phyloP scores from a whole-genome alignment of 2,797 vertebrate genomes.

The Intellagama lesueurii region DNA sequence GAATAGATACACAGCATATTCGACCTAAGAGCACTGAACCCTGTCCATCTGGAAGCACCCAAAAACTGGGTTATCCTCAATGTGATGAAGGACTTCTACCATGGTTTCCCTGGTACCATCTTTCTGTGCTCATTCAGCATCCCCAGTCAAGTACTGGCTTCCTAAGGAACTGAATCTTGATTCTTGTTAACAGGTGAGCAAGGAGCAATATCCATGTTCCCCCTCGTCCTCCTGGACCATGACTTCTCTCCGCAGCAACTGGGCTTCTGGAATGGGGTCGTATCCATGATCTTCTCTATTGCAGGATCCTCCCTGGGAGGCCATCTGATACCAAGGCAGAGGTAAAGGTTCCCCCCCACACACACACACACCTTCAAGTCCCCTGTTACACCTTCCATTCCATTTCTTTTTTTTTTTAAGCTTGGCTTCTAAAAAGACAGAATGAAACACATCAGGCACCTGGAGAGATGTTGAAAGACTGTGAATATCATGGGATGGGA shows the following conservation, averaged over 20 bases:
- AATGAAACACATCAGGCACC: too few relatives aligned
- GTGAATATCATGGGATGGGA: too few relatives aligned
- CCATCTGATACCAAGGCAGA: conserved; percentile 3
- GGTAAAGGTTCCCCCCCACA: neutral
- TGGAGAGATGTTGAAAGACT: too few relatives aligned
- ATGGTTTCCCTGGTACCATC: neutral
- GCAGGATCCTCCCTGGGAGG: conserved; percentile 78
- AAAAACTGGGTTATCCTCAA: too few relatives aligned
- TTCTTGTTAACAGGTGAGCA: conserved; percentile 84
- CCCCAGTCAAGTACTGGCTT: too few relatives aligned
- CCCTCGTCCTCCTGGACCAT: conserved; percentile 89
- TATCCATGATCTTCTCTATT: conserved; percentile 88
- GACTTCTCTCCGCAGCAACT: conserved; percentile 86
- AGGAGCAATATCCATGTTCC: conserved; percentile 88
- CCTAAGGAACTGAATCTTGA: neutral
- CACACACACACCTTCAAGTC: neutral
- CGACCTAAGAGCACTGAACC: neutral
- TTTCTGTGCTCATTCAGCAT: neutral
- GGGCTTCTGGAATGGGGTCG: conserved; percentile 88
- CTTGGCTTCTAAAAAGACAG: too few relatives aligned
- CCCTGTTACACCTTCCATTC: too few relatives aligned
- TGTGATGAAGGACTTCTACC: neutral
- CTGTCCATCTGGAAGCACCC: neutral
- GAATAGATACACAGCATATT: too few relatives aligned
- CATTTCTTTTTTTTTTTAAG: too few relatives aligned